phyloP scores from a whole-genome alignment of 2,797 vertebrate species.

The Atherinosoma microstoma region DNA sequence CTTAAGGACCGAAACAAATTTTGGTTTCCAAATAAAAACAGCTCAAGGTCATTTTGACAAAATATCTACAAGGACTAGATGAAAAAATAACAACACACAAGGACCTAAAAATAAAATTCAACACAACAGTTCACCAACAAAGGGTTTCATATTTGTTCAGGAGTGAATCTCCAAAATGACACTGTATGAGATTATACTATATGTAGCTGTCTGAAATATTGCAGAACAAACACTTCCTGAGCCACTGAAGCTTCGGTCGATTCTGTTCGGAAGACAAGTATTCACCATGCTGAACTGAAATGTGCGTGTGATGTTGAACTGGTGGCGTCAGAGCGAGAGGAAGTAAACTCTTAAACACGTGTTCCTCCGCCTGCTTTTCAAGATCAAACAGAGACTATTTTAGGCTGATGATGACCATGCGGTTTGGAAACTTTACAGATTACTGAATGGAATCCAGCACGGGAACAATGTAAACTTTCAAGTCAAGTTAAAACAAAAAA shows the following conservation, averaged over 20 bases:
- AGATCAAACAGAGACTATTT: conserved; percentile 26
- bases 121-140: not conserved
- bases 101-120: not conserved
- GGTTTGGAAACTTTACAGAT: conserved; percentile 67
- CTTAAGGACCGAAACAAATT: not conserved
- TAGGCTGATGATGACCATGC: conserved; percentile 61
- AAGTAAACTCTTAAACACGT: conserved; percentile 19
- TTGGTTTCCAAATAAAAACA: not conserved
- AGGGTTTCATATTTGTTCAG: not conserved
- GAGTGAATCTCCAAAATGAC: not conserved
- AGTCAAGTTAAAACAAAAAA: conserved; percentile 32
- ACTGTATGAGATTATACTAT: not conserved
- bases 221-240: conserved; percentile 49
- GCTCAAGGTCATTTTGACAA: not conserved
- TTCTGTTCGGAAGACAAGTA: conserved; percentile 21
- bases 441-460: conserved; percentile 45
- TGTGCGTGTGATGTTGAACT: not conserved
- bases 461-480: conserved; percentile 52
- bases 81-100: not conserved
- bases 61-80: not conserved
- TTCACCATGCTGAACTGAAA: conserved; percentile 10
- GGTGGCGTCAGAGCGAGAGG: not conserved
- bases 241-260: not conserved
- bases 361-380: conserved; percentile 42
- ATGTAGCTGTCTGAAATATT: not conserved